A percentile compares a stretch with the other conserved stretches of the same genome.
phyloP scores from a whole-genome alignment of 2,888 invertebrate genomes.

The Mesochorus sp. region DNA sequence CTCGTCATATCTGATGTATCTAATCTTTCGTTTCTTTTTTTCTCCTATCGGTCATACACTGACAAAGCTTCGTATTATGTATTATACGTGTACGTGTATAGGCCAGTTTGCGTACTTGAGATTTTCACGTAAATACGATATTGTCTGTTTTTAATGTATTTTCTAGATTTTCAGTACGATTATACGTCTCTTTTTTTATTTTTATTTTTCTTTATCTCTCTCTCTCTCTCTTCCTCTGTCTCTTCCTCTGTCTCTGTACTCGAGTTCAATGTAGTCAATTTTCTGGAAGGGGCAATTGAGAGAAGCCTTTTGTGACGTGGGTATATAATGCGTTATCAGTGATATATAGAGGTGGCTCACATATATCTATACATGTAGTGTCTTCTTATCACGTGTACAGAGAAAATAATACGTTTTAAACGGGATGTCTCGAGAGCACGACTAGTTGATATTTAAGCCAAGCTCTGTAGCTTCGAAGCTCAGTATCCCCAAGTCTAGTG shows the following conservation, averaged over 20 bases:
- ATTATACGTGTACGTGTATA: neutral
- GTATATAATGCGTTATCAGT: slow-evolving; percentile 8
- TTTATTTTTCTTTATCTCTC: too few relatives aligned
- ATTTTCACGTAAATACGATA: slow-evolving; percentile 31
- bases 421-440: slow-evolving; percentile 37
- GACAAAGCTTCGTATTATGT: neutral
- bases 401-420: slow-evolving; percentile 26
- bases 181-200: slow-evolving; percentile 22
- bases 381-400: slow-evolving; percentile 61
- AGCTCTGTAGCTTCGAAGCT: slow-evolving; percentile 32
- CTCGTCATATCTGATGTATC: slow-evolving; percentile 27
- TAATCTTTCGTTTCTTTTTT: neutral
- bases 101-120: slow-evolving; percentile 14
- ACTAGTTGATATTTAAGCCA: slow-evolving; percentile 61
- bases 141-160: slow-evolving; percentile 20
- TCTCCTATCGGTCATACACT: slow-evolving; percentile 33
- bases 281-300: slow-evolving; percentile 13
- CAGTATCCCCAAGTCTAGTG: too few relatives aligned
- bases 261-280: neutral
- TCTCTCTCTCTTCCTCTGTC: too few relatives aligned
- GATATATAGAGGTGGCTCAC: slow-evolving; percentile 1
- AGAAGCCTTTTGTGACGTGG: slow-evolving; percentile 33
- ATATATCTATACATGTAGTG: slow-evolving; percentile 61
- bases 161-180: slow-evolving; percentile 20
- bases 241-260: neutral